Base-by-base conservation (phyloP, 2,113 vertebrate species). In the Barbus barbus region DNA sequence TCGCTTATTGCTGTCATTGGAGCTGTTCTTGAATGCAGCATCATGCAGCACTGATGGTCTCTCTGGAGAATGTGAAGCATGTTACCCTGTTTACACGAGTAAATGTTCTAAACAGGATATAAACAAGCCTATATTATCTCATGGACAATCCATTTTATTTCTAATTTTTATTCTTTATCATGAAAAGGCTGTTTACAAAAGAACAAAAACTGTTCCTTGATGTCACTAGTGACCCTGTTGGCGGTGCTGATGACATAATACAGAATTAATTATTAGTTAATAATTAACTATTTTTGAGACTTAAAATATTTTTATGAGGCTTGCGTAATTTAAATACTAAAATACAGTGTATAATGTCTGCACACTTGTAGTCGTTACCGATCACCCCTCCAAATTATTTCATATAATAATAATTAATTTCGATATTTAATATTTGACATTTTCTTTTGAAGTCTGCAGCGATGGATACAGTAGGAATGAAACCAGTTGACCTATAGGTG, bases 401-500 rank as follows among this genome's bases (percentile, higher is more conserved):
- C n/a, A n/a, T n/a, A n/a, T n/a, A n/a, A n/a, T 58, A n/a, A 36
- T 22, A 5, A 14, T n/a, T 77, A 2, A 4, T 38, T 38, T 31
- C 5, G 38, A 58, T 38, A 24, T 60, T 60, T 24, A 4, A 24
- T 24, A 38, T 38, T 60, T 38, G 1, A 31, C 33, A 14, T 9
- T 38, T 9, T 60, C 0, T n/a, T 8, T 36, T 0, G 36, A 58
- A 1, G 20, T 36, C 28, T n/a, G 20, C 51, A 58, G 20, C 56
- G 51, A 36, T 0, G 38, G 24, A 77, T 18, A 26, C 36, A 51
- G 38, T 20, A 6, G 31, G 13, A 26, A 38, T 24, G 5, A 18
- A 22, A 28, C 7, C 31, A 14, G 91, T 86, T 90, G 88, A 89
- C 85, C 93, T 91, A 90, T 92, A 94, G 93, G 90, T 90, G 92